Base-by-base conservation (phyloP, 2,797 vertebrate species). In the Acropternis orthonyx region DNA sequence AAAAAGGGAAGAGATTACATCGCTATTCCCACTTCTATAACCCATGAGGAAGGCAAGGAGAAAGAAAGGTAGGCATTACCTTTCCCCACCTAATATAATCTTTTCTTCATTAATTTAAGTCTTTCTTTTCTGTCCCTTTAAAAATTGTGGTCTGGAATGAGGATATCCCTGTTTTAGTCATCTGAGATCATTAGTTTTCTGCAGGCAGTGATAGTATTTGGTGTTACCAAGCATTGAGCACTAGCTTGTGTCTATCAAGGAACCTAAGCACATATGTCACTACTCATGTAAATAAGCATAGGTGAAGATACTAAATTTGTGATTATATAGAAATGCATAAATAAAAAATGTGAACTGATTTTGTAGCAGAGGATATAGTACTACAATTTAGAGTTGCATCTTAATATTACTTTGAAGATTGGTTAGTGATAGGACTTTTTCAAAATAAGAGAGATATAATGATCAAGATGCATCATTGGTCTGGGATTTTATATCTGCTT, bases 221-320 rank as follows among this genome's bases (percentile, higher is more conserved):
- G 7, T 63, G 21, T 28, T 44, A 68, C 7, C 21, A 71, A 10
- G 3, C 6, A 72, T 0, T 51, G 30, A 66, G 3, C 2, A 13
- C 20, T 49, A 67, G 1, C 6, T 67, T 59, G 32, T 44, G 7
- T 43, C 26, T 56, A 23, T 43, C 15, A 55, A 58, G 34, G 43
- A 78, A 62, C 7, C 4, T 71, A 55, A 83, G n/a, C 12, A 55
- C 7, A 59, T 61, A 36, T 4, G 34, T 20, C 26, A 51, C 7
- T 56, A 49, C 21, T 82, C 21, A 76, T 8, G 4, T 71, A 61
- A 81, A 62, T n/a, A 61, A 46, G 21, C n/a, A 66, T 17, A 74
- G 4, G 56, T 79, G 44, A 91, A 37, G n/a, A 56, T 59, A 19
- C 10, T 49, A 72, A 67, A 52, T 4, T 65, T 61, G 6, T 34